These are phyloP conservation scores for Phylloscopus collybita DNA, from an alignment of 2,797 vertebrate genomes.

Conservation along the genomic window DNA sequence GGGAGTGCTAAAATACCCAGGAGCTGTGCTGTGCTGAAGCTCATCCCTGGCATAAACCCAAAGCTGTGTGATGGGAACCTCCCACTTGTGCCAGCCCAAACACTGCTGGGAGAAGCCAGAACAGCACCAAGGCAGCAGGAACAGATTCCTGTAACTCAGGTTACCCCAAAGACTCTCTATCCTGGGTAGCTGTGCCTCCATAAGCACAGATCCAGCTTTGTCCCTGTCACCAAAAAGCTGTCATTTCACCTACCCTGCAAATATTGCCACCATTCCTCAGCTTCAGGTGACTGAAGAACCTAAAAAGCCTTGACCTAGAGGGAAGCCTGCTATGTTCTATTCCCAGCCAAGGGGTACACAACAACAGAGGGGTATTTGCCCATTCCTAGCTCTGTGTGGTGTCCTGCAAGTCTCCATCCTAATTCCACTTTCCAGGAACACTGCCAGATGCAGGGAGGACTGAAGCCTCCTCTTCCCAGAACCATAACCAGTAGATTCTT, in stretches of 20 bases:
- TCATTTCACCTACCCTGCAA: not conserved
- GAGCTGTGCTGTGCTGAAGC: not conserved
- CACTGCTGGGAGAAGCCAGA: not conserved
- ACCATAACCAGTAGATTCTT: not conserved
- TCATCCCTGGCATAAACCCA: not conserved
- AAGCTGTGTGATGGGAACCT: not conserved
- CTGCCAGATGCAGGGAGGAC: not conserved
- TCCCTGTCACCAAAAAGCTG: not conserved
- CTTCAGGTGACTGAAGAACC: not conserved
- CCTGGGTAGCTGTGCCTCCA: not conserved
- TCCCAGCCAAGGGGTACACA: not conserved
- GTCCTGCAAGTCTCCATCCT: not conserved
- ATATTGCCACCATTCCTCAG: not conserved
- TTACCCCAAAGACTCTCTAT: not conserved
- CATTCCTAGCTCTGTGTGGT: accelerated
- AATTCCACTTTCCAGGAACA: not conserved
- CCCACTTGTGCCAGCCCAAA: not conserved
- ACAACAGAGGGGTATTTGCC: not conserved
- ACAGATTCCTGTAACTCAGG: not conserved
- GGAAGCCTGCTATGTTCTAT: not conserved
- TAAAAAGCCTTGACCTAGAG: not conserved
- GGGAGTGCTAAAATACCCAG: not conserved
- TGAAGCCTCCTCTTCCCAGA: not conserved
- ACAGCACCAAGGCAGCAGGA: not conserved
- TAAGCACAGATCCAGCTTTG: not conserved